phyloP scores from a whole-genome alignment of 2,888 invertebrate species.

The Hofmannophila pseudospretella region DNA sequence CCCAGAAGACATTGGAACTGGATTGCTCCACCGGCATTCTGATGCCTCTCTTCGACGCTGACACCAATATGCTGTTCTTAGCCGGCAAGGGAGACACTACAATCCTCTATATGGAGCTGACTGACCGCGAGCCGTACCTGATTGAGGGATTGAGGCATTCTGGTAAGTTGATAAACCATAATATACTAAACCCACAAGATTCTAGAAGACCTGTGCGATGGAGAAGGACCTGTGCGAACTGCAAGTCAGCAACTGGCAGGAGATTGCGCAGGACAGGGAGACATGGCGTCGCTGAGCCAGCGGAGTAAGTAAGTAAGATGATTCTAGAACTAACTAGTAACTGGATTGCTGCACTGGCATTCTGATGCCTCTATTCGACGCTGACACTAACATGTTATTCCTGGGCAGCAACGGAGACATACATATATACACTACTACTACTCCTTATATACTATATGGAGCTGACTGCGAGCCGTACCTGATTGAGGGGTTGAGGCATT shows the following conservation, averaged over 20 bases:
- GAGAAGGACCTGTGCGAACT: background rate
- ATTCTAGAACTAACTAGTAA: no score
- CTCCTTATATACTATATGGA: slow-evolving; percentile 95
- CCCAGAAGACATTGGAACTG: slow-evolving; percentile 87
- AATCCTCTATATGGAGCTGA: slow-evolving; percentile 93
- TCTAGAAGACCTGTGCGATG: background rate
- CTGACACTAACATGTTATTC: slow-evolving; percentile 97
- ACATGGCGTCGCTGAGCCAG: no score
- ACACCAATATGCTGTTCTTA: slow-evolving; percentile 96
- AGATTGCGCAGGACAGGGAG: no score
- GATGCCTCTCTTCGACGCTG: slow-evolving; percentile 94
- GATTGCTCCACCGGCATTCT: slow-evolving; percentile 94
- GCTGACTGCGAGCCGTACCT: slow-evolving; percentile 91
- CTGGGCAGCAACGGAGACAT: slow-evolving; percentile 95
- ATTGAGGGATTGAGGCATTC: slow-evolving; percentile 92
- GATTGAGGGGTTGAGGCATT: slow-evolving; percentile 92
- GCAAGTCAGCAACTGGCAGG: no score
- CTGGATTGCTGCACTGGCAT: slow-evolving; percentile 93
- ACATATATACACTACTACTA: no score
- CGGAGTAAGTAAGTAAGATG: no score
- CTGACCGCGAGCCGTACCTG: slow-evolving; percentile 92
- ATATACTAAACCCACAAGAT: no score
- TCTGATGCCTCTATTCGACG: slow-evolving; percentile 94
- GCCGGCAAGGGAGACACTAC: slow-evolving; percentile 97
- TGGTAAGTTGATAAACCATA: no score